Evolutionary conservation across 2,113 vertebrate genomes (phyloP), one percentile per base, ranked within the genome.

Genomic region (Setophaga kirtlandii): DNA sequence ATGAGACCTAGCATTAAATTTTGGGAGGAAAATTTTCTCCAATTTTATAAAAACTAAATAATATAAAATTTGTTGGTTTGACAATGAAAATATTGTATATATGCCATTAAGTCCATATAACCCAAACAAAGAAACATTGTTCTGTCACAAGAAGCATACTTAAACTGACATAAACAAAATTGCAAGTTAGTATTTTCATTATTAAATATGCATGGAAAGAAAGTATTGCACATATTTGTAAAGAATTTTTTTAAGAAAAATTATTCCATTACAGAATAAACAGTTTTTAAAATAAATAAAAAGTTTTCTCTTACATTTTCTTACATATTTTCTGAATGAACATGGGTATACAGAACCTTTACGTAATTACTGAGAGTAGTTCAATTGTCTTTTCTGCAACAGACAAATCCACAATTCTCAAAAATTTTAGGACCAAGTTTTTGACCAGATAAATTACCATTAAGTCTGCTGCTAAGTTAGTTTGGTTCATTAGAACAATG

Each of bases 201-300:
- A 78, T 44, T 77, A 92, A 83, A 83, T 70, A 87, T 55, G 42
- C 63, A 90, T 27, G 47, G 64, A 93, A 93, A 88, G 31, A 90
- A 89, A 46, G 21, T 93, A 94, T 96, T 94, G 80, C 91, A 94
- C 64, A 52, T 93, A 83, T 80, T 88, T 77, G 49, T 33, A 86
- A 88, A 86, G 1, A 94, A 33, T 58, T 46, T 23, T 39, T 55
- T 42, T 0, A 14, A 82, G 75, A 80, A 85, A 64, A 42, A 30
- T 20, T 24, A 50, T 47, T 23, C 49, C 71, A 27, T 60, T 90
- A 80, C 65, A 92, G 63, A 80, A 77, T 27, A 92, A 83, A 65
- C 60, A 84, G 59, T 27, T 87, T 84, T 86, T 62, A 65, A 92
- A 83, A 92, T 33, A 77, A 80, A 24, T 83, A 16, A 83, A 49